phyloP scores from a whole-genome alignment of 2,113 vertebrate species.

The Gymnarchus niloticus region DNA sequence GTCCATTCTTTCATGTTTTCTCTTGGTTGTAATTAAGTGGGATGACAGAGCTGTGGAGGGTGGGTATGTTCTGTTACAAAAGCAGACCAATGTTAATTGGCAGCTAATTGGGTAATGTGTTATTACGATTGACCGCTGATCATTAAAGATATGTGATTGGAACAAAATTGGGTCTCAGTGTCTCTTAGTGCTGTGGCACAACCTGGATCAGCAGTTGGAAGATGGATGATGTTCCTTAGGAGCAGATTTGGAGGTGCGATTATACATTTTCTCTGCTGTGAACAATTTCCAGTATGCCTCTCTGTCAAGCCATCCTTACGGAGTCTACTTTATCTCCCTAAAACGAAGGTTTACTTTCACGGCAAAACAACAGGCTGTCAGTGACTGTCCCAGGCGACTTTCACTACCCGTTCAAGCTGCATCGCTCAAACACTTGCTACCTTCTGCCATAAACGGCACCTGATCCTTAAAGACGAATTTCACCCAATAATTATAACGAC shows the following conservation, averaged over 20 bases:
- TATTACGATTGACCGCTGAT: not conserved
- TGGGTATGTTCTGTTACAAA: not conserved
- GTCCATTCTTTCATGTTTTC: not conserved
- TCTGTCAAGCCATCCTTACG: not conserved
- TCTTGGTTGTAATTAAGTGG: not conserved
- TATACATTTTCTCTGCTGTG: not conserved
- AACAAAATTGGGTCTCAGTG: not conserved
- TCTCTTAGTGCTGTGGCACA: not conserved
- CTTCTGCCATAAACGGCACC: not conserved
- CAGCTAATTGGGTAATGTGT: not conserved
- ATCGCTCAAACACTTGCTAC: not conserved
- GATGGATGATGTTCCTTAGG: not conserved
- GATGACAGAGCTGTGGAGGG: not conserved
- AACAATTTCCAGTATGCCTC: not conserved
- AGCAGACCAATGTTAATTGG: not conserved
- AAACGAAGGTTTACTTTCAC: not conserved
- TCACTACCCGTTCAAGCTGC: not conserved
- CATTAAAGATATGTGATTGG: not conserved
- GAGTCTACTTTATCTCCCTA: not conserved
- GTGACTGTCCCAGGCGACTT: not conserved
- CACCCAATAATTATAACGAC: conserved; percentile 7
- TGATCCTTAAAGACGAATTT: not conserved
- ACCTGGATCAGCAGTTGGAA: not conserved
- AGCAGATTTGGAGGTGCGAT: not conserved
- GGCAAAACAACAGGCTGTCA: not conserved